Conservation (phyloP, 1,140 invertebrate species). For the Oreohelix idahoensis region DNA sequence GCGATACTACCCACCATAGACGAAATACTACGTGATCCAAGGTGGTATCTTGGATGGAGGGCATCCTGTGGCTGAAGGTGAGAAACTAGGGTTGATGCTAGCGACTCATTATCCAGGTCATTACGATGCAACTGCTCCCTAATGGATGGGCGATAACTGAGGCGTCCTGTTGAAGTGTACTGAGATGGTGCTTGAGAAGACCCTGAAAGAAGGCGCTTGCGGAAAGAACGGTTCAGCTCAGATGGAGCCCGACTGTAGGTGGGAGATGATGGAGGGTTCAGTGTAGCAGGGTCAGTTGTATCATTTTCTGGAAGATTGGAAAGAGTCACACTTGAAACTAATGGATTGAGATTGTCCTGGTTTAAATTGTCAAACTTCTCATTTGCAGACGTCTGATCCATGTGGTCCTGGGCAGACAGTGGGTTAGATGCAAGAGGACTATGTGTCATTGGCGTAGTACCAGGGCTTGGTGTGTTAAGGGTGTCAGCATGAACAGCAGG, state of each 20-base stretch:
- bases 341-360: no score
- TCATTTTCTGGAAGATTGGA: neutral
- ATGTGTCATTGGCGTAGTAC: neutral
- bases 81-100: conserved; percentile 35
- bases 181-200: conserved; percentile 32
- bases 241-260: conserved; percentile 1
- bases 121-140: conserved; percentile 5
- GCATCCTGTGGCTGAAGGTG: conserved; percentile 26
- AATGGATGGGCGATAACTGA: conserved; percentile 19
- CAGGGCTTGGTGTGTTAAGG: conserved; percentile 1
- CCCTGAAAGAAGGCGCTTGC: conserved; percentile 10
- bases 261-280: conserved; percentile 18
- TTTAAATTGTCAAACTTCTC: neutral
- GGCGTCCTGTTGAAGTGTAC: conserved; percentile 18
- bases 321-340: neutral
- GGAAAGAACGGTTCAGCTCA: conserved; percentile 2
- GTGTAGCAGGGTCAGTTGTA: neutral
- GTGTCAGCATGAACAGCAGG: neutral
- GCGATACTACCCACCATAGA: conserved; percentile 30
- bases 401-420: neutral
- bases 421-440: conserved; percentile 18
- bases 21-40: conserved; percentile 33
- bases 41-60: conserved; percentile 24
- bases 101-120: conserved; percentile 39
- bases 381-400: neutral